phyloP scores from a whole-genome alignment of 2,113 vertebrate genomes.

The Archocentrus centrarchus region DNA sequence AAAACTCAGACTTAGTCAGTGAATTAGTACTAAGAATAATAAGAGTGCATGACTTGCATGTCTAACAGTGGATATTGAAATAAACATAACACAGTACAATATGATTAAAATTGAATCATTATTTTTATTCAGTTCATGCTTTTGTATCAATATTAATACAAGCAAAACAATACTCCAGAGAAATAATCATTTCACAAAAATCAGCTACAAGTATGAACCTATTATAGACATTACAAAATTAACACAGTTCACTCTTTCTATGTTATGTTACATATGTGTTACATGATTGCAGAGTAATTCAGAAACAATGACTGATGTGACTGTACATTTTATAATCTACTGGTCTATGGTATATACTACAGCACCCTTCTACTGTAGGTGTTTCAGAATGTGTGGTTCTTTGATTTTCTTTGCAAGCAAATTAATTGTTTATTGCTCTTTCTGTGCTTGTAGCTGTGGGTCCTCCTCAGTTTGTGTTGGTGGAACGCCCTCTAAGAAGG shows the following conservation, averaged over 20 bases:
- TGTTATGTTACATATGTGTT: neutral
- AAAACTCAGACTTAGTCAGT: neutral
- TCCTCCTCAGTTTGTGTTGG: constrained; percentile 61
- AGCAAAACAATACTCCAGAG: neutral
- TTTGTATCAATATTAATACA: neutral
- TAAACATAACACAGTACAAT: neutral
- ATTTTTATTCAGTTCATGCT: neutral
- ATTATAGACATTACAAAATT: neutral
- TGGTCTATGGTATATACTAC: neutral
- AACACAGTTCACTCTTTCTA: neutral
- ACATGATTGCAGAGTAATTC: neutral
- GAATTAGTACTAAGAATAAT: neutral
- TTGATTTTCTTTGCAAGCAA: neutral
- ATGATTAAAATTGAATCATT: neutral
- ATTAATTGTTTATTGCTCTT: neutral
- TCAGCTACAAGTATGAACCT: neutral
- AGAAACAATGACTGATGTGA: neutral
- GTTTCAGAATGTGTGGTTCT: neutral
- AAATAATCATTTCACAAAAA: neutral
- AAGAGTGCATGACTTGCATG: too few relatives aligned
- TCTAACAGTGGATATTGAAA: neutral
- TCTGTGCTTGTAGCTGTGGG: constrained; percentile 23
- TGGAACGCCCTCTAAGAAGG: constrained; percentile 71
- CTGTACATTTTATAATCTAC: neutral
- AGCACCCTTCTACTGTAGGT: neutral